Base-by-base conservation (phyloP, 2,888 invertebrate species). In the Sycophila texana region DNA sequence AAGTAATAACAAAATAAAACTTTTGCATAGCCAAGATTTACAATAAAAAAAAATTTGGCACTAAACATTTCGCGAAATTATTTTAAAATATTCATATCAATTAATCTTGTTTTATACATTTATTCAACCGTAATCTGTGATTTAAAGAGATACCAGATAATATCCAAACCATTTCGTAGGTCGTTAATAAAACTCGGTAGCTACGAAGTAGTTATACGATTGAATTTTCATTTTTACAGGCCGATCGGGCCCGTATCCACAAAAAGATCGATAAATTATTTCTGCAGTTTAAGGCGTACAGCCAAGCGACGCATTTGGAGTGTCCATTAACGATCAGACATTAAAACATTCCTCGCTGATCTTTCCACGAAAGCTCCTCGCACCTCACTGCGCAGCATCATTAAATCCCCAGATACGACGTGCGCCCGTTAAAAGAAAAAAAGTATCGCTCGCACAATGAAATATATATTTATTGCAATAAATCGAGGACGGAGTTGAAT, bases 321-420 rank as follows among this genome's bases (percentile, higher is more conserved):
- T 57, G 20, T 66, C 66, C 66, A 74, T 74, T 66, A 66, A 55
- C 39, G 55, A n/a, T n/a, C n/a, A 53, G 57, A 53, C 47, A 55
- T 70, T 70, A 58, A 70, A 58, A 70, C 22, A 13, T 47, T 18
- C 14, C n/a, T 53, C 16, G 39, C 16, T 39, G 18, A 39, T 4
- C 16, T 63, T 63, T 63, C 18, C 47, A 18, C 61, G 14, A 39
- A 30, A n/a, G 22, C n/a, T 13, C 61, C 22, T 73, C 53, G 39
- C 39, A 30, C 53, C 10, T 65, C 39, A 20, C 39, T 39, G 53
- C 26, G 49, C 18, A 14, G n/a, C 57, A 58, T 74, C 67, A 51
- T 74, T 74, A 74, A 74, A 74, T 49, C 47, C 49, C 67, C 67
- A 51, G n/a, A 18, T 26, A 49, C 26, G 18, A n/a, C 13, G 47